Evolutionary conservation across 2,113 vertebrate genomes (phyloP).

Genomic region (Naja naja): DNA sequence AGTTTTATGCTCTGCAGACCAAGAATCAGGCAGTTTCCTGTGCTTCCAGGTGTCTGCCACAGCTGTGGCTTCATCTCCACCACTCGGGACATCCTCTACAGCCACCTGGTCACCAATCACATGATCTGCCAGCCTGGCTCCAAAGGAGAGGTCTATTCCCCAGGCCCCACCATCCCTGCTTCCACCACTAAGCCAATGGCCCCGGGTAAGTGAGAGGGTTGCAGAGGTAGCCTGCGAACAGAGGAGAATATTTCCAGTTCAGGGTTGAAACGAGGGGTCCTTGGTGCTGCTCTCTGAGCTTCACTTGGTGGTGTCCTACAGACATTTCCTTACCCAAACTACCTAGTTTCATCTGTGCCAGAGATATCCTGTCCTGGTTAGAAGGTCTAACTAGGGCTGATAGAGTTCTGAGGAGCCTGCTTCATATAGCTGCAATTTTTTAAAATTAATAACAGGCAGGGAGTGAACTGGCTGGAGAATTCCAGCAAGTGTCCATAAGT

Average conservation of each 20-base stretch:
- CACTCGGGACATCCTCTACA: slow-evolving; percentile 95
- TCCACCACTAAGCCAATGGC: slow-evolving; percentile 69
- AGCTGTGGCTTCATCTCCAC: slow-evolving; percentile 96
- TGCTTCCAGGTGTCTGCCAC: slow-evolving; percentile 80
- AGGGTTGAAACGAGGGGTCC: no score
- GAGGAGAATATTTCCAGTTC: no score
- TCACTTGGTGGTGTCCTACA: no score
- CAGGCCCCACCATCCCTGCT: slow-evolving; percentile 71
- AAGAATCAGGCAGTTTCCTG: background rate
- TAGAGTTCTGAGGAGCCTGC: background rate
- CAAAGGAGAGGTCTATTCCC: slow-evolving; percentile 85
- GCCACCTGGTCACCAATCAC: slow-evolving; percentile 93
- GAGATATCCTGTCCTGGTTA: background rate
- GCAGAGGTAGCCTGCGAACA: background rate
- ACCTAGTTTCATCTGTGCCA: no score
- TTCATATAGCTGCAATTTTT: background rate
- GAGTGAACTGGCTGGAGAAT: background rate
- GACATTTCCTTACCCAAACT: no score
- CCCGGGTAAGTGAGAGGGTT: slow-evolving; percentile 68
- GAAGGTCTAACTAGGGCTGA: background rate
- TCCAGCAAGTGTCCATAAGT: background rate
- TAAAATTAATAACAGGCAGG: background rate
- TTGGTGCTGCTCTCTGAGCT: no score
- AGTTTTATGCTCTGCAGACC: background rate
- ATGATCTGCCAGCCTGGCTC: slow-evolving; percentile 96